Percentiles rank a stretch among this genome's conserved stretches.
phyloP scores from a whole-genome alignment of 2,797 vertebrate species.

The Lepilemur septentrionalis region DNA sequence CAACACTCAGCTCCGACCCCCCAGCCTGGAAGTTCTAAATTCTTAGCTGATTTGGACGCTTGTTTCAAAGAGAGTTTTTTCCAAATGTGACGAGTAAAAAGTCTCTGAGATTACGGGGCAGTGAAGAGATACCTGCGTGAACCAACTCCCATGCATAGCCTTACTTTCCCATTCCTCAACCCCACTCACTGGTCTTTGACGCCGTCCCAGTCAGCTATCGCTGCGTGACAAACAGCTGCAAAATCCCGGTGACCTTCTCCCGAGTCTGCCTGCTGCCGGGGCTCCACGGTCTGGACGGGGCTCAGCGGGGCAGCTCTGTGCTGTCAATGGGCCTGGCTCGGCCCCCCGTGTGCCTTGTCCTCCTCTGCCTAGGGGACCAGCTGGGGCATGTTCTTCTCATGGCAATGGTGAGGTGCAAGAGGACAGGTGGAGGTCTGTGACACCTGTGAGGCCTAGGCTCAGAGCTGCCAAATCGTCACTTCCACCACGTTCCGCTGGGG shows the following conservation, averaged over 20 bases:
- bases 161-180: background rate
- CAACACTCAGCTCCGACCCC: background rate
- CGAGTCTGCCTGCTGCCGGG: background rate
- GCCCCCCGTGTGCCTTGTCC: rapidly evolving
- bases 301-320: background rate
- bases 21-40: background rate
- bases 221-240: background rate
- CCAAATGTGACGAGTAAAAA: background rate
- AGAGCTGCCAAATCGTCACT: background rate
- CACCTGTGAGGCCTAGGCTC: rapidly evolving
- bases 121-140: rapidly evolving
- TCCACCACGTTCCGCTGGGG: rapidly evolving
- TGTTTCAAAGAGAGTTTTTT: background rate
- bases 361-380: background rate
- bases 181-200: background rate
- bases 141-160: rapidly evolving
- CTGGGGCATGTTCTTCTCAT: background rate
- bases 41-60: background rate
- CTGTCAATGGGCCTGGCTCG: background rate
- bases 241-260: background rate
- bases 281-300: background rate
- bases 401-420: background rate
- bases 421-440: background rate
- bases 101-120: rapidly evolving
- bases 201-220: background rate